phyloP scores from a whole-genome alignment of 2,888 invertebrate species.

The Agonopterix heracliana region DNA sequence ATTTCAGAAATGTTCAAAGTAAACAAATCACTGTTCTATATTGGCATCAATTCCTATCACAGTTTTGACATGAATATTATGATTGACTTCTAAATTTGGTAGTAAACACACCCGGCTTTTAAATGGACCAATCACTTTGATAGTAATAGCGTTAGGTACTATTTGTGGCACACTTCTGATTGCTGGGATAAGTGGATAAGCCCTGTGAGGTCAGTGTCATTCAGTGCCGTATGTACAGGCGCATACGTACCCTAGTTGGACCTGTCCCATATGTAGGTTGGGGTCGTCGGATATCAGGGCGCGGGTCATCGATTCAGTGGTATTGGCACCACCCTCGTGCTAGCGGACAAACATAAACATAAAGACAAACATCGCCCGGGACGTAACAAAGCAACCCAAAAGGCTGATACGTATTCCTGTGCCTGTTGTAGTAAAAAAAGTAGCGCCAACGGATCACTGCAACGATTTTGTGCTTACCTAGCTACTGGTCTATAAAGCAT shows the following conservation, averaged over 20 bases:
- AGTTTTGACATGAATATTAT: no score
- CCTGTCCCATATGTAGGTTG: constrained; percentile 92
- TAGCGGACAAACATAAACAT: constrained; percentile 81
- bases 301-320: constrained; percentile 96
- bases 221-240: constrained; percentile 61
- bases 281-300: constrained; percentile 96
- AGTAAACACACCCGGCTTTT: no score
- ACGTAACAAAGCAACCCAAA: constrained; percentile 4
- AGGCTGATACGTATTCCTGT: constrained; percentile 22
- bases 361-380: constrained; percentile 58
- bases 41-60: no score
- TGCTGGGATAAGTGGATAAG: constrained; percentile 1
- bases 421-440: constrained; percentile 74
- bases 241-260: constrained; percentile 95
- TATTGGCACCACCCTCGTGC: constrained; percentile 94
- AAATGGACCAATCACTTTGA: no score
- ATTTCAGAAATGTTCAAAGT: no score
- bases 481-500: constrained; percentile 41
- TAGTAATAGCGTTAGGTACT: no score
- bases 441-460: constrained; percentile 62
- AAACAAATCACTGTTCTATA: no score
- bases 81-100: no score
- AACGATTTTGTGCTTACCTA: constrained; percentile 36
- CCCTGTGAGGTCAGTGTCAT: constrained; percentile 34
- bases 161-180: no score